Base-by-base conservation (phyloP, 2,888 invertebrate species). In the Nycteola revayana region DNA sequence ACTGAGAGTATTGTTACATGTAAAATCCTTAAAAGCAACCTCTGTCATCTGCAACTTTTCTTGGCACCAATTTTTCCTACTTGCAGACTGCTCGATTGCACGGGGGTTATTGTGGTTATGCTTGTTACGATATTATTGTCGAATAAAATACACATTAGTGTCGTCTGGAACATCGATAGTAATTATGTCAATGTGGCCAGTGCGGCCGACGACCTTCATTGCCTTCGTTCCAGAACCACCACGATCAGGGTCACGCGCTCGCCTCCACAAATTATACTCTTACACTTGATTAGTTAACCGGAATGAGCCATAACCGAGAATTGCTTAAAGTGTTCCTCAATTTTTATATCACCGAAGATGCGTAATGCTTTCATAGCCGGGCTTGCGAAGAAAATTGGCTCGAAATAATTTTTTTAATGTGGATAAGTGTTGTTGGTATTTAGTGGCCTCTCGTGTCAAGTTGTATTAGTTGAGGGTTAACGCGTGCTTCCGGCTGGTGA, bases 221-320 rank as follows among this genome's bases (percentile, higher is more conserved):
- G 51, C 34, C 50, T 48, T 37, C 37, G 41, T 33, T 37, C 37
- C 48, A 45, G 37, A 38, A 45, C 47, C 36, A 17, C 49, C 42
- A 42, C 45, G 47, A 62, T 57, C 66, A 60, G 56, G 66, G 69
- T 61, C 61, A 59, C 30, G 49, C 40, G 28, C 24, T 28, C 39
- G 29, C 58, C 41, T 45, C 52, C 48, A 37, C 59, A 46, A 41
- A 39, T 49, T 41, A 30, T 38, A 42, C 33, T 47, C 47, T 52
- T 52, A 50, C 48, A 44, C 48, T 45, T 46, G 34, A 54, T 55
- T 52, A 45, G 32, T 39, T 43, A 33, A 49, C 37, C 37, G 45
- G 47, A 42, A 53, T 42, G 37, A 50, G 42, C 50, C 45, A 39
- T 37, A 20, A 40, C 39, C 36, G 25, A 30, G 23, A 49, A 44